Base-by-base conservation (phyloP, 1,140 invertebrate species). In the Pseudomyrmex gracilis region DNA sequence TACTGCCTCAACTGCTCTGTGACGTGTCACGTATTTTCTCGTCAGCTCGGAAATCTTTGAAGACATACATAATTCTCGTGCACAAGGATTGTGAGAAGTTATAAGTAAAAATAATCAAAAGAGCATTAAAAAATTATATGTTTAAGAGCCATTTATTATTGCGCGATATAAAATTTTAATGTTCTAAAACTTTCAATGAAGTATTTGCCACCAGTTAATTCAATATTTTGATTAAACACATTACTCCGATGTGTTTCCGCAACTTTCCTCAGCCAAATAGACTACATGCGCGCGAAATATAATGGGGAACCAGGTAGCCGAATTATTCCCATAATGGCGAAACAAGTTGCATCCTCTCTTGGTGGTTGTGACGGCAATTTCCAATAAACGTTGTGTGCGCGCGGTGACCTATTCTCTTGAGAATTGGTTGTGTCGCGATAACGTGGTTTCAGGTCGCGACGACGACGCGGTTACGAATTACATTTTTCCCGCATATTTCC, bases 241-340 rank as follows among this genome's bases (percentile, higher is more conserved):
- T 45, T 45, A 60, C 1, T 20, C 34, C 12, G 7, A 4, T 5
- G 9, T 43, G 22, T 5, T 7, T 2, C 43, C 9, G 9, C 4
- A 73, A 73, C 45, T 64, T 77, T 45, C 51, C 17, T 60, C 34
- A 34, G 1, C n/a, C 20, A 1, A 13, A 68, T 17, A 12, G 60
- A 20, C 13, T 34, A 7, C 13, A 49, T 13, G 63, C 10, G 15
- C 9, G 43, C 20, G 15, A 12, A 34, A 12, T 51, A 76, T 70
- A 78, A 78, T 10, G 15, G 34, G 2, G 53, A 67, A 55, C n/a
- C 34, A 24, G 17, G 20, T 49, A 24, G 20, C 20, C 20, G n/a
- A 78, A 70, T 78, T 78, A 78, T 47, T 68, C 76, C 47, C 64
- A 47, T 70, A 68, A 78, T 47, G 43, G 8, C 53, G 12, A 78